A percentile compares a stretch with the other conserved stretches of the same genome.
Conservation (phyloP, 1,140 invertebrate species). For the Drosophila grimshawi region DNA sequence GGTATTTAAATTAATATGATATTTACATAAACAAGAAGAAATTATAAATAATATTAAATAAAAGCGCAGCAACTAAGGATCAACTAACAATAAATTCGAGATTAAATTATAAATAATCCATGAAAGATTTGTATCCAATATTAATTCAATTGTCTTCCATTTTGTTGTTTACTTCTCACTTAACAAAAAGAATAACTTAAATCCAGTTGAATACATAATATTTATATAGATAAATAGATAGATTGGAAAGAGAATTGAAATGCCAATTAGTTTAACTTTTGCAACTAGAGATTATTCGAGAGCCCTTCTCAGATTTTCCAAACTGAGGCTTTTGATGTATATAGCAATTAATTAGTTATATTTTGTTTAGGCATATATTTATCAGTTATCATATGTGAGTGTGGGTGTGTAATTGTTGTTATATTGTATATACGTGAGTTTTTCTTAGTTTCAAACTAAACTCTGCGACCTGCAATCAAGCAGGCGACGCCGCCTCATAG, state of each 20-base stretch:
- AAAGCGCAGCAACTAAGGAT: conserved; percentile 38
- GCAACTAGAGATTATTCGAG: conserved; percentile 36
- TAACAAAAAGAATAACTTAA: conserved; percentile 50
- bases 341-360: conserved; percentile 54
- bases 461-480: conserved; percentile 64
- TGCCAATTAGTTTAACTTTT: conserved; percentile 58
- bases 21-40: conserved; percentile 72
- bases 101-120: conserved; percentile 57
- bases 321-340: conserved; percentile 23
- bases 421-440: conserved; percentile 61
- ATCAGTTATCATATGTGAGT: conserved; percentile 51
- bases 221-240: conserved; percentile 15
- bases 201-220: conserved; percentile 43
- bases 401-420: conserved; percentile 44
- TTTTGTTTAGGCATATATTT: conserved; percentile 37
- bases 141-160: conserved; percentile 61
- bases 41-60: conserved; percentile 68
- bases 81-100: conserved; percentile 76
- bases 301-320: conserved; percentile 23
- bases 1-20: conserved; percentile 57
- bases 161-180: conserved; percentile 37
- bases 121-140: conserved; percentile 37
- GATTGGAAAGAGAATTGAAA: conserved; percentile 48
- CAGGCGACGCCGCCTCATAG: conserved; percentile 54
- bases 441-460: conserved; percentile 78